Evolutionary conservation across 2,113 vertebrate genomes (phyloP).

Genomic region (Hydropotes inermis): DNA sequence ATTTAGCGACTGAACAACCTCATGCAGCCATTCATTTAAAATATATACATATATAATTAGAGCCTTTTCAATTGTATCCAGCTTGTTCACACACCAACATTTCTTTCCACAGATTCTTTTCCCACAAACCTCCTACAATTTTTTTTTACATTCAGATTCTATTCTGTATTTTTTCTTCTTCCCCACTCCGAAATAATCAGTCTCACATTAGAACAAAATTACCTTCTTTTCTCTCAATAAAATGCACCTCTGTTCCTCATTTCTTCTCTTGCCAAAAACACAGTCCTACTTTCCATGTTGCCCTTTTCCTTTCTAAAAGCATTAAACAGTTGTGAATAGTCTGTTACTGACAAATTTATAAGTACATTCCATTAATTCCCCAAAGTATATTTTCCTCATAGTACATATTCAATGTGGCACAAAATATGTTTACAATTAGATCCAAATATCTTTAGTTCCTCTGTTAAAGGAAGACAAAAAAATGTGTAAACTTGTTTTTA

Average conservation of each 20-base stretch:
- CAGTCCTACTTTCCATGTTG: neutral
- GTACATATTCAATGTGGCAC: neutral
- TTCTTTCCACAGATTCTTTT: neutral
- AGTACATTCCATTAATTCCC: neutral
- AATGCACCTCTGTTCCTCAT: neutral
- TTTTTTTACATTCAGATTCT: neutral
- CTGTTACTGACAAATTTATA: neutral
- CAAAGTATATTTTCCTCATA: neutral
- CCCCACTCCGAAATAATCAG: neutral
- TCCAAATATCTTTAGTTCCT: neutral
- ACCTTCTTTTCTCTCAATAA: neutral
- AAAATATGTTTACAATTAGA: neutral
- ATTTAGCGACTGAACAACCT: neutral
- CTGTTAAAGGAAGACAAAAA: neutral
- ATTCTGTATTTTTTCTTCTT: neutral
- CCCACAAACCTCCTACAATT: neutral
- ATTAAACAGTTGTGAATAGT: neutral
- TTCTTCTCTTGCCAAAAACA: neutral
- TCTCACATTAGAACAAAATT: neutral
- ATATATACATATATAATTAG: neutral
- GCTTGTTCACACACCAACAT: neutral
- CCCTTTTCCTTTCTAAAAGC: neutral
- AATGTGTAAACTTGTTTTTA: neutral
- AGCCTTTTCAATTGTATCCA: neutral
- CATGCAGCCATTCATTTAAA: neutral